Base-by-base conservation (phyloP, 1,140 invertebrate species). In the Chlorops oryzae region DNA sequence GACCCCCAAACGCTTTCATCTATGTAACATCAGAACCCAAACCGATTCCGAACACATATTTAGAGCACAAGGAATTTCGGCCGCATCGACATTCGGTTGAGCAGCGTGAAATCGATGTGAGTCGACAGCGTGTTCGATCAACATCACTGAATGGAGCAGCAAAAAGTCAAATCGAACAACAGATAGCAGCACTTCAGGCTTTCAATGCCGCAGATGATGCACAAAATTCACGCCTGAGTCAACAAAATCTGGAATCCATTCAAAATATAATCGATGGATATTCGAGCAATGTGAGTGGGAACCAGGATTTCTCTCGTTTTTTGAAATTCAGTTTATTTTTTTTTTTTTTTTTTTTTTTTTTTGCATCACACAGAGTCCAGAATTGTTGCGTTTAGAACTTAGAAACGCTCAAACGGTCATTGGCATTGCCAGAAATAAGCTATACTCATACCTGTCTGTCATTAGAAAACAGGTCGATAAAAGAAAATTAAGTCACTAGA, bases 391-490 rank as follows among this genome's bases (percentile, higher is more conserved):
- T 7, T 46, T 65, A 27, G 73, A 76, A 54, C 47, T 76, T 13
- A 65, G 72, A 46, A 71, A 75, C 48, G 70, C 70, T 3, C 65
- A 70, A 32, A 70, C 63, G 12, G 60, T 75, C 3, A 75, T 76
- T 40, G 58, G 64, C 15, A 62, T 76, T 24, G 65, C 70, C 3
- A 57, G 64, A 10, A 51, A 63, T 28, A 75, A 75, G 42, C 47
- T 76, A 21, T 51, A 58, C 12, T 65, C 65, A 10, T 76, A 76
- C 58, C 48, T 74, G 34, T 24, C 18, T 20, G 64, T 62, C 2
- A 58, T 76, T 18, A 58, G 63, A 7, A 61, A 65, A 22, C 61
- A 68, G 51, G 55, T 74, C 22, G 51, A 58, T 13, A 60, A 52
- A 37, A 62, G 39, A 15, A 27, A 13, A 45, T 47, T 20, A 47